These are phyloP conservation scores for Tetheella fluctuosa DNA, from an alignment of 2,888 invertebrate genomes.

Conservation along the genomic window DNA sequence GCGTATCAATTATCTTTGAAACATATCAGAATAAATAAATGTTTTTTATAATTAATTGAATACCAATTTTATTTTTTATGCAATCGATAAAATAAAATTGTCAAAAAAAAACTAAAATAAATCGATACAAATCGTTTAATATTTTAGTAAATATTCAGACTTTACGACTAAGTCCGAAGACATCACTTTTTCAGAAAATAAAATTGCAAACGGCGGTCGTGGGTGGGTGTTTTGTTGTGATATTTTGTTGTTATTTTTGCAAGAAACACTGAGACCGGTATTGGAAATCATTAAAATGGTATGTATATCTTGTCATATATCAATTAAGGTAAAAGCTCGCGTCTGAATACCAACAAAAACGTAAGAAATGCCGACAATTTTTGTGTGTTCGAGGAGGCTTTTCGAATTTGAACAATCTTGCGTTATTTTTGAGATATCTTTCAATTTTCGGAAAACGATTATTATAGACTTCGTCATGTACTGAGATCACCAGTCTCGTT, in stretches of 20 bases:
- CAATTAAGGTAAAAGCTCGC: neutral
- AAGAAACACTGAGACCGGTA: slow-evolving; percentile 53
- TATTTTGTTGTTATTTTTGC: slow-evolving; percentile 58
- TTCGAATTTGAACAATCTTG: slow-evolving; percentile 23
- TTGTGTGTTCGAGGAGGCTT: slow-evolving; percentile 20
- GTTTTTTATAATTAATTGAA: no score
- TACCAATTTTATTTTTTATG: no score
- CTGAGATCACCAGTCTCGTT: neutral
- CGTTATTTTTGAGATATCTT: neutral
- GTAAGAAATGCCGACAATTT: neutral
- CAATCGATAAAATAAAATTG: no score
- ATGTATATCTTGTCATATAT: slow-evolving; percentile 30
- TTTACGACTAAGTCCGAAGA: no score
- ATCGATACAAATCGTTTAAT: neutral
- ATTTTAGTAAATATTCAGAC: no score
- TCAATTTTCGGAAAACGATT: neutral
- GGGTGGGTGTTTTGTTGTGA: slow-evolving; percentile 75
- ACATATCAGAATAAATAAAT: no score
- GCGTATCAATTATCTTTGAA: no score
- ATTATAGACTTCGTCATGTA: neutral
- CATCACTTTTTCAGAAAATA: slow-evolving; percentile 56
- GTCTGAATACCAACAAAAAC: neutral
- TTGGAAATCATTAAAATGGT: slow-evolving; percentile 60
- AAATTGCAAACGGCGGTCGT: slow-evolving; percentile 66
- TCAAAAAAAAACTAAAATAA: no score